Base-by-base conservation (phyloP, 2,797 vertebrate genomes). In the Myotis vivesi region DNA sequence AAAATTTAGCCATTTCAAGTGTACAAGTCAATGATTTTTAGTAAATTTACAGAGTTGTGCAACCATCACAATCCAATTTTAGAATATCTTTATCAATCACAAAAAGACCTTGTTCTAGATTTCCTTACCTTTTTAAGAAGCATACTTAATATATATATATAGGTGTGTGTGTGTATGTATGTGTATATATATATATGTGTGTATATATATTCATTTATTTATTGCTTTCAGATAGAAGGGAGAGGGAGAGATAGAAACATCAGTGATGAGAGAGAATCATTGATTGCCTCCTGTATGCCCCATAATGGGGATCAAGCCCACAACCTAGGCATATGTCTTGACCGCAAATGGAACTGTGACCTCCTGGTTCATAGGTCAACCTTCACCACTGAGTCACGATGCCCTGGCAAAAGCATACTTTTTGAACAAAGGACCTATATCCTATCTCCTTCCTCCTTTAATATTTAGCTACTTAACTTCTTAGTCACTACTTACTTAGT, bases 101-200 rank as follows among this genome's bases (percentile, higher is more conserved):
- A 69, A 20, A 89, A 94, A 44, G 79, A 79, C 55, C 17, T 91
- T 95, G 17, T 66, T 23, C 59, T 93, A 46, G 64, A 89, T 92
- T 95, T 92, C 75, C 94, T 85, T 75, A 77, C 2, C 19, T 72
- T 89, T 94, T 49, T 2, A 64, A 95, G 13, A 88, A 94, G 86
- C 4, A 71, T 44, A 20, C 25, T 69, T 95, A 57, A 25, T 51
- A 17, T 46, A 15, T 46, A 15, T 46, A 13, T 46, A 4, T 46
- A 13, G n/a, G 22, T 55, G 22, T 57, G 23, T 57, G 23, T 57
- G 5, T 28, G 46, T 51, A 1, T 51, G 5, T 51, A 1, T 49
- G 1, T 49, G 13, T 46, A 4, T 49, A 1, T 49, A 1, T 28
- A 25, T 25, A 23, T 55, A 3, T 55, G 23, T 57, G 23, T 57